These are phyloP conservation scores for Troilus luridus DNA, from an alignment of 2,888 invertebrate species.

Conservation along the genomic window DNA sequence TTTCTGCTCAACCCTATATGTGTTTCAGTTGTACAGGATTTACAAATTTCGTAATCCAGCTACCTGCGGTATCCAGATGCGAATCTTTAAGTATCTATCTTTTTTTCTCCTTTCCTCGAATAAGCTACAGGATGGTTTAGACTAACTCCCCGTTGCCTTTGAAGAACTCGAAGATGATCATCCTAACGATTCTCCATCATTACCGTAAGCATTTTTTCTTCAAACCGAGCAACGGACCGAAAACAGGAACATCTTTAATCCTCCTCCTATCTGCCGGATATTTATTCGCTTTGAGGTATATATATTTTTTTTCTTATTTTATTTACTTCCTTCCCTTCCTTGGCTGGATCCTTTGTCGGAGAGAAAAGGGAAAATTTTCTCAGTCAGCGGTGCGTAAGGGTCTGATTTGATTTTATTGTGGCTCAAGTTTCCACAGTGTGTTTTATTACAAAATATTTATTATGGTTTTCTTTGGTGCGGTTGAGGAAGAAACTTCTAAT, in stretches of 20 bases:
- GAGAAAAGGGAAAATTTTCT: constrained; percentile 19
- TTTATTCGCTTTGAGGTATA: constrained; percentile 39
- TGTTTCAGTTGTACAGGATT: too few species aligned
- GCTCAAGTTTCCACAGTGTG: constrained; percentile 9
- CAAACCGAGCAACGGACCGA: constrained; percentile 2
- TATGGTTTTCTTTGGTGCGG: not conserved
- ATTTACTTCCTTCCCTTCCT: constrained; percentile 22
- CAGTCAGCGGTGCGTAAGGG: constrained; percentile 3
- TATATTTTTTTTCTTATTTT: constrained; percentile 7
- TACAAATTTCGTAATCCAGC: not conserved
- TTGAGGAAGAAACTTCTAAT: not conserved
- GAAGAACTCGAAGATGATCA: not conserved
- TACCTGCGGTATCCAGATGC: not conserved
- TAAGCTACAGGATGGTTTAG: not conserved
- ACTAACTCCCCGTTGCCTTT: not conserved
- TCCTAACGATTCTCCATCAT: constrained; percentile 24
- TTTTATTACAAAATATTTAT: constrained; percentile 32
- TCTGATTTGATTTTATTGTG: constrained; percentile 33
- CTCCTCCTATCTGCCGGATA: not conserved
- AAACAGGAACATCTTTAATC: constrained; percentile 31
- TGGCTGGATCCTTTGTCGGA: constrained; percentile 23
- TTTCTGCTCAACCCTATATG: too few species aligned
- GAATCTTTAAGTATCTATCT: not conserved
- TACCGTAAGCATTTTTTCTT: not conserved
- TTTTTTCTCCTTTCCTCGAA: not conserved